A percentile compares a stretch with the other conserved stretches of the same genome.
Conservation (phyloP, 2,888 invertebrate genomes). For the Drosophila longiperda region DNA sequence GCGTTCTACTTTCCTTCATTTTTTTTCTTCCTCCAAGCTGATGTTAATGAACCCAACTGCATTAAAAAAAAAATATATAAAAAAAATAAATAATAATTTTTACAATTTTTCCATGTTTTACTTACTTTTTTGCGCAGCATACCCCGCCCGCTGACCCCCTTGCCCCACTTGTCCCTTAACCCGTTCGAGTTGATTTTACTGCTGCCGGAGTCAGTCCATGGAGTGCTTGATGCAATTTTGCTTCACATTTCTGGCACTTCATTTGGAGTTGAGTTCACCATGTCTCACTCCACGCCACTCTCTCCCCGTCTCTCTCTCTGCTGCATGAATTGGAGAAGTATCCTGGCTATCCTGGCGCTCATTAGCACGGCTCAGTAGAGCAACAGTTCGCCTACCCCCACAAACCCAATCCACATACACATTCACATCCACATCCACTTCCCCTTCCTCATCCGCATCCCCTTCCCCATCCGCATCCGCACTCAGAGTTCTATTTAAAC, state of each 20-base stretch:
- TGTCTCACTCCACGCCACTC: background rate
- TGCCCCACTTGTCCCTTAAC: background rate
- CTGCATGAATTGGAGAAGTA: constrained; percentile 18
- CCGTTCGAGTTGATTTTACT: constrained; percentile 57
- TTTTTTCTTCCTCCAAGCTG: constrained; percentile 15
- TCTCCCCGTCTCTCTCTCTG: constrained; percentile 4
- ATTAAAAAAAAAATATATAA: constrained; percentile 47
- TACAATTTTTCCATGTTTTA: constrained; percentile 30
- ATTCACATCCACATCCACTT: background rate
- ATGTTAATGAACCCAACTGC: constrained; percentile 77
- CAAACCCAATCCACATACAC: background rate
- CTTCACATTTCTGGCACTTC: constrained; percentile 81
- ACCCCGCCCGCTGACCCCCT: background rate
- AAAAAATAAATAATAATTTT: constrained; percentile 16
- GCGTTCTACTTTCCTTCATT: constrained; percentile 12
- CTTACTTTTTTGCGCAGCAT: constrained; percentile 34
- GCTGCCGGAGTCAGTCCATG: constrained; percentile 22
- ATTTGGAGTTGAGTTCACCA: constrained; percentile 53
- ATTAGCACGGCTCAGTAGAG: constrained; percentile 73
- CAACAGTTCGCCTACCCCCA: constrained; percentile 17
- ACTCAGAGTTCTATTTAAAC: constrained; percentile 6
- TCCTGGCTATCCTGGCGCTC: constrained; percentile 53
- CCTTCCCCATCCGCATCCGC: background rate
- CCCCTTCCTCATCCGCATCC: background rate
- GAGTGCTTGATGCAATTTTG: constrained; percentile 79